Conservation (phyloP, 64 coral and sea anemone genomes). For the Platygyra sinensis region DNA sequence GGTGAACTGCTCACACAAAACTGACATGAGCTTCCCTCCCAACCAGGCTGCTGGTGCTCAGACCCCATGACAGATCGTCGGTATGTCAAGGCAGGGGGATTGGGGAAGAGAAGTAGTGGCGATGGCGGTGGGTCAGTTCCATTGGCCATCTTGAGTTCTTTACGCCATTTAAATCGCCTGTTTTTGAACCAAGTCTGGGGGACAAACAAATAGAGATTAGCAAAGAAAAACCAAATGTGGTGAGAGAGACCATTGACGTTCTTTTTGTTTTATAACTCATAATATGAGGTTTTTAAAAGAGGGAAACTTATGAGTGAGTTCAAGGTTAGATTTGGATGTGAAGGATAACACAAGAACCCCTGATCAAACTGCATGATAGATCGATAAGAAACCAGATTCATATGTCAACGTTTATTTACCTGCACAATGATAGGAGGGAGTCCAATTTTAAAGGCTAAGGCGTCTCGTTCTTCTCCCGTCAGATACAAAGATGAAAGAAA, state of each 20-base stretch:
- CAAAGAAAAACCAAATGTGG: neutral
- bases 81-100: neutral
- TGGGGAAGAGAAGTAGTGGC: neutral
- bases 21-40: neutral
- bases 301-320: no score
- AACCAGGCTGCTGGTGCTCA: neutral
- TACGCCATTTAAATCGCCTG: slow-evolving; percentile 31
- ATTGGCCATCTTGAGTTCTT: slow-evolving; percentile 10
- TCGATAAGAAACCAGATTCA: no score
- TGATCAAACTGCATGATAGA: no score
- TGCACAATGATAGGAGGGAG: slow-evolving; percentile 1
- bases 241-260: neutral
- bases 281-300: no score
- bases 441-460: slow-evolving; percentile 1
- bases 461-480: slow-evolving; percentile 3
- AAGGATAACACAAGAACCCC: no score
- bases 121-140: neutral
- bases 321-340: no score
- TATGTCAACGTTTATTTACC: neutral
- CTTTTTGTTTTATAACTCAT: no score
- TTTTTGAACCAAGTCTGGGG: slow-evolving; percentile 29
- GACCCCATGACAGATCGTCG: neutral
- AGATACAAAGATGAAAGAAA: slow-evolving; percentile 28
- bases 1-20: neutral
- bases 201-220: neutral